Percentiles rank a stretch among this genome's conserved stretches.
phyloP scores from a whole-genome alignment of 2,888 invertebrate genomes.

The Physocephala rufipes region DNA sequence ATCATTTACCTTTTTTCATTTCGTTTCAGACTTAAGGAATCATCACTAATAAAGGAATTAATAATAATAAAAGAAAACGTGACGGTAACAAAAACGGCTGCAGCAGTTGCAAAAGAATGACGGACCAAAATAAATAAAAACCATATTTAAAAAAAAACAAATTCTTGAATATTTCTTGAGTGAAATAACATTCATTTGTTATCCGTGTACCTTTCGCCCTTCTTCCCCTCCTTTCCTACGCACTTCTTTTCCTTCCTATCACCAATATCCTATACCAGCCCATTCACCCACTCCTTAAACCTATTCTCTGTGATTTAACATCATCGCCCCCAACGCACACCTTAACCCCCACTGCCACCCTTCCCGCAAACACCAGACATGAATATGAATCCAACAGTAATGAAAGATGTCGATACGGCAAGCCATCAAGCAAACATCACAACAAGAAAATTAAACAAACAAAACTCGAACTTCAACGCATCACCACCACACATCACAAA shows the following conservation, averaged over 20 bases:
- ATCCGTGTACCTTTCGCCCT: background rate
- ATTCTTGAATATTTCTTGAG: background rate
- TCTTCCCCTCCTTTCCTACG: no score
- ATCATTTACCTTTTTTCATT: no score
- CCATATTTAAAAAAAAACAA: no score
- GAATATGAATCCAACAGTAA: conserved; percentile 43
- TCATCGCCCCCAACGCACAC: background rate
- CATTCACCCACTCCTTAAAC: conserved; percentile 4
- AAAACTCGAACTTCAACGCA: background rate
- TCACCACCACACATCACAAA: background rate
- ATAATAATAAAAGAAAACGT: no score
- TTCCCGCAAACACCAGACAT: background rate
- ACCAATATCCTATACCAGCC: background rate
- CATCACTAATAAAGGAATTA: no score
- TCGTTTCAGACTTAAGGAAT: no score
- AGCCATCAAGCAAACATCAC: conserved; percentile 31
- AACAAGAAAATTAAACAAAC: conserved; percentile 22
- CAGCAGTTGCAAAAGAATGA: no score
- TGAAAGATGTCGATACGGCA: conserved; percentile 47
- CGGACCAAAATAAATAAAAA: no score
- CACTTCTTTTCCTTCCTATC: background rate
- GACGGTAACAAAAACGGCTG: no score
- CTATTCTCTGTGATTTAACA: no score
- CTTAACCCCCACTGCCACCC: background rate
- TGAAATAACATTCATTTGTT: background rate